These are phyloP conservation scores for Vidua chalybeata DNA, from an alignment of 2,113 vertebrate species.

Conservation along the genomic window DNA sequence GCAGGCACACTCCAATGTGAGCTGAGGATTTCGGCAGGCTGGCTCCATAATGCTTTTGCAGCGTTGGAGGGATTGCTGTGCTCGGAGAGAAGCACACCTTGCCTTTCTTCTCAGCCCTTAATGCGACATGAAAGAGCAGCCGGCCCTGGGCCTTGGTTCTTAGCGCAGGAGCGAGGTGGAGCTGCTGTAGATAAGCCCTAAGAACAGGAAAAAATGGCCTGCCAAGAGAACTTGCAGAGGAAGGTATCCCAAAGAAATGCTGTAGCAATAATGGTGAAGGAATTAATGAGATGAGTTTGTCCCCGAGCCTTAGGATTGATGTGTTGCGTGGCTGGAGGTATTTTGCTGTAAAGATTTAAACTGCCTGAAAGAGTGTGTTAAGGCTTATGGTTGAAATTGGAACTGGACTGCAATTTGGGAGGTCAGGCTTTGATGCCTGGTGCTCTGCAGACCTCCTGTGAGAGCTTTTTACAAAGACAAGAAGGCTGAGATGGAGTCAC, in stretches of 20 bases:
- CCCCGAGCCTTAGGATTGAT: background rate
- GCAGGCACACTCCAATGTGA: background rate
- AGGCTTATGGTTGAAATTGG: conserved; percentile 15
- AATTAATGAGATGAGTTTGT: background rate
- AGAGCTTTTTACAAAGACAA: conserved; percentile 9
- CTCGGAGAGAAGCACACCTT: background rate
- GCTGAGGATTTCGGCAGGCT: background rate
- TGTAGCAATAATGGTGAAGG: background rate
- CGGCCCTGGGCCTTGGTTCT: background rate
- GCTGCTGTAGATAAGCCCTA: background rate
- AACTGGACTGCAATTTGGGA: conserved; percentile 26
- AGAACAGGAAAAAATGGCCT: background rate
- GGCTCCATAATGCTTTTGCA: background rate
- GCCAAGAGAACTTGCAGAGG: background rate
- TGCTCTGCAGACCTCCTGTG: conserved; percentile 20
- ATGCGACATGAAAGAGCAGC: background rate
- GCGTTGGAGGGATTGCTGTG: background rate
- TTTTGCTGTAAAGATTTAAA: background rate
- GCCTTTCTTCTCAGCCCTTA: background rate
- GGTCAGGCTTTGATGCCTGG: conserved; percentile 40
- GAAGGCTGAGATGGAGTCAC: background rate
- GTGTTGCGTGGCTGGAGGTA: background rate
- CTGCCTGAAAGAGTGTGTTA: background rate
- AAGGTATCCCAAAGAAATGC: background rate
- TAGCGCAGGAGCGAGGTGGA: background rate